Evolutionary conservation across 2,113 vertebrate species (phyloP).

Genomic region (Panthera uncia): DNA sequence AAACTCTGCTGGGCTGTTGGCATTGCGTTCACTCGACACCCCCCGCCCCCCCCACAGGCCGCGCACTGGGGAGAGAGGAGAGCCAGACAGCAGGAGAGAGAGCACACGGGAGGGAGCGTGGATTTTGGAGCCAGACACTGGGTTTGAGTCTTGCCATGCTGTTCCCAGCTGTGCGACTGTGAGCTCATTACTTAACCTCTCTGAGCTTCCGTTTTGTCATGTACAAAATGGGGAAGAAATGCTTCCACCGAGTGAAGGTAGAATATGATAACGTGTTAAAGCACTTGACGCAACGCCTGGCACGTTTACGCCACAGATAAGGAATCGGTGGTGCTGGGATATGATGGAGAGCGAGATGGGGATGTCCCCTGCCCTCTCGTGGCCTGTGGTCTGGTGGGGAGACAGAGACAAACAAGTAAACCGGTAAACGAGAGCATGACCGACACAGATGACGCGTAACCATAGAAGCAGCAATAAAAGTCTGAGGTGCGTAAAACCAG

Average conservation of each 20-base stretch:
- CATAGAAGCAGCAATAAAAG: background rate
- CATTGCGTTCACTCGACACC: no score
- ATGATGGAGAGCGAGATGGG: background rate
- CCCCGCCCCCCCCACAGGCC: no score
- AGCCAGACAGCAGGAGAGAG: background rate
- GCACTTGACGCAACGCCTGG: background rate
- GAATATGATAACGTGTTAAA: background rate
- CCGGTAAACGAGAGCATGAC: background rate
- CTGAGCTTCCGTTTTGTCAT: background rate
- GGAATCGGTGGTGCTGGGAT: background rate
- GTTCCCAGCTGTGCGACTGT: background rate
- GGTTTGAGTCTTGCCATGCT: background rate
- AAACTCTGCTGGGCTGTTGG: background rate
- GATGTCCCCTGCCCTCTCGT: background rate
- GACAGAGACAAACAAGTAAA: background rate
- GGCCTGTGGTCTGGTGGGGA: background rate
- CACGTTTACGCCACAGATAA: background rate
- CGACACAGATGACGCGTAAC: rapidly evolving
- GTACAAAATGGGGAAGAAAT: background rate
- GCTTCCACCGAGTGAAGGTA: background rate
- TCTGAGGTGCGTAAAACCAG: background rate
- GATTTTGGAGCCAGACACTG: background rate
- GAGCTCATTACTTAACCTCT: background rate
- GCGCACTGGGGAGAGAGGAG: background rate
- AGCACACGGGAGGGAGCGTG: rapidly evolving